Conservation (phyloP, 2,113 vertebrate species). For the Nibea albiflora region DNA sequence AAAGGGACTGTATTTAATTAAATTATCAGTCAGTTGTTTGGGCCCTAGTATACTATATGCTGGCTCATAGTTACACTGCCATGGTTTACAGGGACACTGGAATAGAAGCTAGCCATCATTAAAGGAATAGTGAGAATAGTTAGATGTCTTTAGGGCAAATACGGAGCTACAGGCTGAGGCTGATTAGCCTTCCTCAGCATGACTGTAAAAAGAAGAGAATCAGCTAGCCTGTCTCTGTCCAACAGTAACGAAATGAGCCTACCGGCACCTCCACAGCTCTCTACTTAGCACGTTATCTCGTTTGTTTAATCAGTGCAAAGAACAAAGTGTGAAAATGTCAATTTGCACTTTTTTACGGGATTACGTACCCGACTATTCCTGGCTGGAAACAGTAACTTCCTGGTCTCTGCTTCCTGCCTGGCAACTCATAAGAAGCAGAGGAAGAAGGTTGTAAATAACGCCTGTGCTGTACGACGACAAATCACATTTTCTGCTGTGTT, state of each 20-base stretch:
- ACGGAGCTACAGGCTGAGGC: neutral
- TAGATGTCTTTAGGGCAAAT: neutral
- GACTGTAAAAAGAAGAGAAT: neutral
- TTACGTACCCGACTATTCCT: neutral
- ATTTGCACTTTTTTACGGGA: neutral
- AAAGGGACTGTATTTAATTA: neutral
- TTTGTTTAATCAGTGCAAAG: too few relatives aligned
- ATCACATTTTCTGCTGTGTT: too few relatives aligned
- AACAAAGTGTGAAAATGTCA: neutral
- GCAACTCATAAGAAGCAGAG: neutral
- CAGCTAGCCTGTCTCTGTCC: neutral
- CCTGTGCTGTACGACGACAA: too few relatives aligned
- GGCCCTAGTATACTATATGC: neutral
- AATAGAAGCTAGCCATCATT: neutral
- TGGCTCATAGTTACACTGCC: neutral
- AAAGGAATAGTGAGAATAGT: neutral
- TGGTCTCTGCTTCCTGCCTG: neutral
- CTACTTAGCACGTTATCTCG: neutral
- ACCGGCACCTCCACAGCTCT: neutral
- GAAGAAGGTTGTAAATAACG: neutral
- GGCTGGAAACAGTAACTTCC: neutral
- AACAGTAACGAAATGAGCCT: neutral
- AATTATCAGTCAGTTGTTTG: neutral
- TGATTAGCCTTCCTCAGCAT: too few relatives aligned
- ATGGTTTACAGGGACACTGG: neutral